Evolutionary conservation across 64 coral and sea anemone genomes (phyloP).

Genomic region (Dendrophyllia cribrosa): DNA sequence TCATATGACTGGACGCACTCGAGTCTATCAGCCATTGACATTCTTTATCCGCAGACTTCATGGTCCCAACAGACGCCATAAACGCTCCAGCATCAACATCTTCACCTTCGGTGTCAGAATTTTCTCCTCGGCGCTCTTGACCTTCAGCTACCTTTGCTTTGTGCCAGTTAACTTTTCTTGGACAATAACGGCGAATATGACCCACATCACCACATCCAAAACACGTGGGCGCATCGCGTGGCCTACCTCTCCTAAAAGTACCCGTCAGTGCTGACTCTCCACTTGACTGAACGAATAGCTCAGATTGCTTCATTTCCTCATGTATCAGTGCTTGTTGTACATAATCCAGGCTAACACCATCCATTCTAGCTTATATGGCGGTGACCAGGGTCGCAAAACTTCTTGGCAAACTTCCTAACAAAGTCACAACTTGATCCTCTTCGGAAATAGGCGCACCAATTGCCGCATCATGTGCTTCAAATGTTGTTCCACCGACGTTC

Average conservation of each 20-base stretch:
- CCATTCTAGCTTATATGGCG: conserved; percentile 47
- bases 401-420: conserved; percentile 38
- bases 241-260: background rate
- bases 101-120: background rate
- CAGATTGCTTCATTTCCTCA: conserved; percentile 53
- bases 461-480: conserved; percentile 62
- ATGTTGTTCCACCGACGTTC: conserved; percentile 30
- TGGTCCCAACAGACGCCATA: conserved; percentile 1
- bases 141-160: conserved; percentile 37
- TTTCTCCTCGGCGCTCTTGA: background rate
- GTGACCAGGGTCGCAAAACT: conserved; percentile 34
- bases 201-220: conserved; percentile 34
- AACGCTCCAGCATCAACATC: conserved; percentile 12
- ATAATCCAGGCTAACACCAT: conserved; percentile 45
- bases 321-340: conserved; percentile 51
- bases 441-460: conserved; percentile 47
- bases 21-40: conserved; percentile 57
- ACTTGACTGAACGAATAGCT: conserved; percentile 3
- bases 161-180: conserved; percentile 12
- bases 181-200: conserved; percentile 18
- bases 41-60: conserved; percentile 12
- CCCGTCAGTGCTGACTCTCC: conserved; percentile 31
- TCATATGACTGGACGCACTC: conserved; percentile 38
- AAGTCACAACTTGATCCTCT: conserved; percentile 59
- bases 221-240: conserved; percentile 2